Evolutionary conservation across 2,888 invertebrate genomes (phyloP).

Genomic region (Diploptera punctata): DNA sequence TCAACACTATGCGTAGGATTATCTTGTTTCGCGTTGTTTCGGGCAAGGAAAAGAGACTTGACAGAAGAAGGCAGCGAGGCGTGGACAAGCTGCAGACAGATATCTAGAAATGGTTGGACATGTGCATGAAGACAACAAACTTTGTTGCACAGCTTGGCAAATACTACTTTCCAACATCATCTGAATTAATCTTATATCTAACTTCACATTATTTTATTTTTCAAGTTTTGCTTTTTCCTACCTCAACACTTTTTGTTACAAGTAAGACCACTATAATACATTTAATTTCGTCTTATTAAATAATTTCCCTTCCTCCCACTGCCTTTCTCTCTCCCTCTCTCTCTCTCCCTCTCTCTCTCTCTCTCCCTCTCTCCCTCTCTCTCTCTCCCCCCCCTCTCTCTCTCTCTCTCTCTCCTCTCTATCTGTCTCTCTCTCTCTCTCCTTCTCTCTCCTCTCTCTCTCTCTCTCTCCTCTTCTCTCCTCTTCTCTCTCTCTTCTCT

Average conservation of each 20-base stretch:
- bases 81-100: slow-evolving; percentile 21
- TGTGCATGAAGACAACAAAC: neutral
- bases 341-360: neutral
- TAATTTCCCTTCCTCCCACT: neutral
- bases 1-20: neutral
- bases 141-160: too few relatives aligned
- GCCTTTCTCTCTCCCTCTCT: neutral
- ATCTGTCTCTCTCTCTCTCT: neutral
- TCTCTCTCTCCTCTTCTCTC: neutral
- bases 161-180: neutral
- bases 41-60: slow-evolving; percentile 12
- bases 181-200: neutral
- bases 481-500: neutral
- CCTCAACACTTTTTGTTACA: too few relatives aligned
- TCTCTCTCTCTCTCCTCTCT: neutral
- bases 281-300: too few relatives aligned
- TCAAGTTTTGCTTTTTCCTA: too few relatives aligned
- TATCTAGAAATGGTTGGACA: neutral
- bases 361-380: neutral
- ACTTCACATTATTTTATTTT: too few relatives aligned
- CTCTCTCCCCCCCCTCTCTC: neutral
- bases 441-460: neutral
- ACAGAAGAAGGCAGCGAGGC: slow-evolving; percentile 24
- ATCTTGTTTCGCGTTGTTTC: slow-evolving; percentile 4
- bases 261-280: too few relatives aligned